A percentile compares a stretch with the other conserved stretches of the same genome.
Conservation (phyloP, 2,888 invertebrate species). For the Cheiracanthium punctorium region DNA sequence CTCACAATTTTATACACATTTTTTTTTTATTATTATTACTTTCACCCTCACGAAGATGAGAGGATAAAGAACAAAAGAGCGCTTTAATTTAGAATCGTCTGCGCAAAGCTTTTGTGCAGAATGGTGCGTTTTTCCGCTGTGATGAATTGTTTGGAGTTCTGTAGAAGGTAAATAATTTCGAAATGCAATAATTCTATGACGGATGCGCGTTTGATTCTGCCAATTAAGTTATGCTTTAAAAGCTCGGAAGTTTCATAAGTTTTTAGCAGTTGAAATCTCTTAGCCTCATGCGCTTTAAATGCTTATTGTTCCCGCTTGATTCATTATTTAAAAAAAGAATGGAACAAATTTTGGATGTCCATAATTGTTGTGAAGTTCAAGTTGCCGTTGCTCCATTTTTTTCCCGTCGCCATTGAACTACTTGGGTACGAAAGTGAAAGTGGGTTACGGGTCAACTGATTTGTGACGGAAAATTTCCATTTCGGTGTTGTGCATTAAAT, state of each 20-base stretch:
- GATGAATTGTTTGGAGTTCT: not conserved
- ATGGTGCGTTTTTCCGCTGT: constrained; percentile 32
- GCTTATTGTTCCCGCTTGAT: not conserved
- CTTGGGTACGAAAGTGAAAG: not conserved
- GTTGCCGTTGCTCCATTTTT: constrained; percentile 31
- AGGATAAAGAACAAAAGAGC: constrained; percentile 31
- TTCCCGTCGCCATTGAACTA: constrained; percentile 56
- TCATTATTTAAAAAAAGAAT: not conserved
- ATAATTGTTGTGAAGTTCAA: constrained; percentile 53
- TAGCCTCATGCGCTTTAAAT: not conserved
- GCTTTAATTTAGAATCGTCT: constrained; percentile 34
- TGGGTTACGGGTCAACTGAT: not conserved
- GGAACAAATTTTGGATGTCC: not conserved
- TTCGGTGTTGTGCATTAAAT: not conserved
- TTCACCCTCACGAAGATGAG: not conserved
- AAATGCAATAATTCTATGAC: not conserved
- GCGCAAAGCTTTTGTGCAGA: constrained; percentile 51
- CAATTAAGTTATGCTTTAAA: constrained; percentile 49
- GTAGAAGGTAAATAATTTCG: constrained; percentile 11
- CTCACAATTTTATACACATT: no score
- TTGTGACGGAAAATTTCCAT: not conserved
- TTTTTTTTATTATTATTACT: constrained; percentile 22
- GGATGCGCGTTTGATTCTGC: constrained; percentile 35
- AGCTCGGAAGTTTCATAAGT: constrained; percentile 3
- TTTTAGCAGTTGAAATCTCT: not conserved